Conservation (phyloP, 1,140 invertebrate genomes). For the Drosophila ficusphila region DNA sequence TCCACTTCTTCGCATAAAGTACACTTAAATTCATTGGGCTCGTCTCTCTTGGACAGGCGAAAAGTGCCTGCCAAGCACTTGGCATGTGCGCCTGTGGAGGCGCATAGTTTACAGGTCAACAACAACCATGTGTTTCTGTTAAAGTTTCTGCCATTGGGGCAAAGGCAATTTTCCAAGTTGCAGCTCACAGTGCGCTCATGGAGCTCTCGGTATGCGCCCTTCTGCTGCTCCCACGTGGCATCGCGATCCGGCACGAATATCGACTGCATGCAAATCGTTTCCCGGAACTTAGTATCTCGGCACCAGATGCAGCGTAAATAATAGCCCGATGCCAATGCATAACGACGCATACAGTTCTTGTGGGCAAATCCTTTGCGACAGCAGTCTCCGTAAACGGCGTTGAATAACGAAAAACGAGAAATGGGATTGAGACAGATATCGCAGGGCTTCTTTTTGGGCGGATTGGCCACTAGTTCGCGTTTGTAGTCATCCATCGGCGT, state of each 20-base stretch:
- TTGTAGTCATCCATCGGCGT: conserved; percentile 35
- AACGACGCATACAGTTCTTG: conserved; percentile 53
- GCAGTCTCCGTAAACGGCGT: conserved; percentile 52
- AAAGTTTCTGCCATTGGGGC: conserved; percentile 51
- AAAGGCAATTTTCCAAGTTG: conserved; percentile 36
- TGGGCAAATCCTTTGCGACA: conserved; percentile 66
- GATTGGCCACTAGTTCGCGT: conserved; percentile 7
- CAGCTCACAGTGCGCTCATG: conserved; percentile 38
- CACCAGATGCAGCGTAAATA: conserved; percentile 74
- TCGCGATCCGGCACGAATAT: conserved; percentile 75
- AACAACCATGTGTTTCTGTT: conserved; percentile 25
- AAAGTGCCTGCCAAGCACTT: conserved; percentile 18
- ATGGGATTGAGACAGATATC: conserved; percentile 52
- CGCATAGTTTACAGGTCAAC: conserved; percentile 40
- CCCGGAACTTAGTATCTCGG: conserved; percentile 49
- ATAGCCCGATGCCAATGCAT: conserved; percentile 64
- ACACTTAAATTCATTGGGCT: conserved; percentile 33
- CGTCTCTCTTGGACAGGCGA: not conserved
- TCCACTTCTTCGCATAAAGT: conserved; percentile 11
- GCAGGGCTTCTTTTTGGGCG: conserved; percentile 21
- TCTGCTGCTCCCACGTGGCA: conserved; percentile 65
- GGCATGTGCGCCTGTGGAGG: conserved; percentile 23
- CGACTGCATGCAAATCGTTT: conserved; percentile 47
- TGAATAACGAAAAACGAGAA: not conserved
- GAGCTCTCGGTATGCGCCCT: conserved; percentile 56